These are phyloP conservation scores for Doryteuthis pealeii DNA, from an alignment of 1,140 invertebrate species.

Conservation along the genomic window DNA sequence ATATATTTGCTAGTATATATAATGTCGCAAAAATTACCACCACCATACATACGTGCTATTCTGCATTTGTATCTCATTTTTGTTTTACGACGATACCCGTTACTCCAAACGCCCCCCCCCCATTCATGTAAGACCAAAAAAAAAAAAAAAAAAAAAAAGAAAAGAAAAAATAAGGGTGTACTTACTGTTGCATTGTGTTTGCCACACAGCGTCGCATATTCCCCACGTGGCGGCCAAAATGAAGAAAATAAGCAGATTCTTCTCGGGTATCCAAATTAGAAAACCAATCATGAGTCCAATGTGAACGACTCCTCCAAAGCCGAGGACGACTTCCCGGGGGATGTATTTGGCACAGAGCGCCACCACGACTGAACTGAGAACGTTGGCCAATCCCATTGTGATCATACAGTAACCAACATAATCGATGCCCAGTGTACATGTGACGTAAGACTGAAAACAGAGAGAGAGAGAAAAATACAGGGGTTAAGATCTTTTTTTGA, in stretches of 20 bases:
- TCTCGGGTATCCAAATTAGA: slow-evolving; percentile 82
- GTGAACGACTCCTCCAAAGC: slow-evolving; percentile 51
- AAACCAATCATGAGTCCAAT: slow-evolving; percentile 56
- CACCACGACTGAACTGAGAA: slow-evolving; percentile 49
- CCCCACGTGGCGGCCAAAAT: slow-evolving; percentile 92
- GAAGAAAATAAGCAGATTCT: slow-evolving; percentile 80
- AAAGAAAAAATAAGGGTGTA: slow-evolving; percentile 25
- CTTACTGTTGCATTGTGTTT: slow-evolving; percentile 95
- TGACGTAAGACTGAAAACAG: slow-evolving; percentile 53
- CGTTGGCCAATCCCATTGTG: slow-evolving; percentile 53
- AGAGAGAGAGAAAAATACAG: not conserved
- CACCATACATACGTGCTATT: too few relatives aligned
- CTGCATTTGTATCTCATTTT: too few relatives aligned
- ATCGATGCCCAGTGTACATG: slow-evolving; percentile 52
- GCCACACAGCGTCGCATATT: slow-evolving; percentile 95
- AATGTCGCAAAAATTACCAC: too few relatives aligned
- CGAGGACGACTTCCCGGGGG: slow-evolving; percentile 57
- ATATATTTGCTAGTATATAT: too few relatives aligned
- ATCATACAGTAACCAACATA: slow-evolving; percentile 59
- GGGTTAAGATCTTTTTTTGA: too few relatives aligned
- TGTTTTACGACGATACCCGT: too few relatives aligned
- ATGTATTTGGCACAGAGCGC: slow-evolving; percentile 48
- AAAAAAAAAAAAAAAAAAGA: slow-evolving; percentile 26
- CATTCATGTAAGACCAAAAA: too few relatives aligned
- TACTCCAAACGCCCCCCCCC: too few relatives aligned